Evolutionary conservation across 2,797 vertebrate species (phyloP), one percentile per base, ranked within the genome.

Genomic region (Sciaenops ocellatus): DNA sequence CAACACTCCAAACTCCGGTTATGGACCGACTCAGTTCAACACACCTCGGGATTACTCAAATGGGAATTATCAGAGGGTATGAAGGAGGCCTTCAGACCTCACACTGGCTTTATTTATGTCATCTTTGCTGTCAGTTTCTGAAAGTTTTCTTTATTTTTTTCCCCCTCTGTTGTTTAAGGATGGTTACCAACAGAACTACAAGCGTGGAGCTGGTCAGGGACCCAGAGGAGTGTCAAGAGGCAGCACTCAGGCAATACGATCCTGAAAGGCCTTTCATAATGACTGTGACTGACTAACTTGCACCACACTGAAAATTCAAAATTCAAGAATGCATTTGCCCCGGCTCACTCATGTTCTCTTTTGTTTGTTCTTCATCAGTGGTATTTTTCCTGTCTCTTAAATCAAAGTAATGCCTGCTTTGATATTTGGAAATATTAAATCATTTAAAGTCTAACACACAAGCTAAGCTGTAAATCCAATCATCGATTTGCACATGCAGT

Each of bases 131-230:
- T 69, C 20, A 11, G 20, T 90, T 76, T 78, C 55, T 87, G 60
- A 88, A 83, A 68, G 1, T 30, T 67, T 15, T 38, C 55, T 55
- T 46, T 8, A 26, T 42, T 42, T 28, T 67, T 1, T 0, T 0
- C 34, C 34, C 34, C 48, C n/a, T 59, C 55, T 76, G 48, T 65
- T 34, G n/a, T 68, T 85, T 55, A 89, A 99, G 98, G 98, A 99
- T 76, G 97, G 98, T 77, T 99, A 99, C 94, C 98, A 99, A 91
- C 98, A 96, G 91, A 99, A 98, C 93, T 99, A 98, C 94, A 99
- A 99, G 91, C 97, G 98, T 67, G 98, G 98, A 85, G 95, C 97
- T 87, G 97, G 97, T 87, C 98, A 97, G 92, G 98, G 97, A 90
- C 95, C 98, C 90, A 96, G 97, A 93, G 98, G 97, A 93, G 96